Conservation (phyloP, 2,797 vertebrate species). For the Acanthis flammea region DNA sequence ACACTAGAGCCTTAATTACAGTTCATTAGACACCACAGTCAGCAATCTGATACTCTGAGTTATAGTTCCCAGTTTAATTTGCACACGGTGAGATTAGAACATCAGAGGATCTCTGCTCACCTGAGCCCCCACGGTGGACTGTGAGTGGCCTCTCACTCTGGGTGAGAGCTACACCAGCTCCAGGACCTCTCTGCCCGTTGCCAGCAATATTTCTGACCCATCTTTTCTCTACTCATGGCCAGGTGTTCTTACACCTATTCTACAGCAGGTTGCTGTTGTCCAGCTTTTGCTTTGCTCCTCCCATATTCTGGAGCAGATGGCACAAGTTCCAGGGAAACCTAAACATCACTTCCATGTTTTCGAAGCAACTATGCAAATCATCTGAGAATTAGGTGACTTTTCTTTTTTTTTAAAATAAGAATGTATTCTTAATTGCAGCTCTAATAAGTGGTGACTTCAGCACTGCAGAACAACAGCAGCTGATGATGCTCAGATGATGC, state of each 20-base stretch:
- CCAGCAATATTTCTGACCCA: background rate
- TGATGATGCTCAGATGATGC: background rate
- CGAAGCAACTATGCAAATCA: background rate
- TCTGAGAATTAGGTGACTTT: background rate
- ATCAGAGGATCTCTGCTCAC: background rate
- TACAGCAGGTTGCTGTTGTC: background rate
- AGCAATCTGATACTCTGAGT: background rate
- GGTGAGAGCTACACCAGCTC: background rate
- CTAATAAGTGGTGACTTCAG: background rate
- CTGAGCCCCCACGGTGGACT: background rate
- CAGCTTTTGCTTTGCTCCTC: background rate
- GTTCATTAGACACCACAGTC: background rate
- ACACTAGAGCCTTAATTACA: background rate
- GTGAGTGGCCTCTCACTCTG: accelerated
- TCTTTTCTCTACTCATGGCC: background rate
- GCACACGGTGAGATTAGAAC: background rate
- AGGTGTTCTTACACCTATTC: background rate
- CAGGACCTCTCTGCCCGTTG: background rate
- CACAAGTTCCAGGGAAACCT: background rate
- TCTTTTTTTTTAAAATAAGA: background rate
- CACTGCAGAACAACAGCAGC: accelerated
- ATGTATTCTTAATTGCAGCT: background rate
- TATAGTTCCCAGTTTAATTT: background rate
- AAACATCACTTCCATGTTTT: background rate
- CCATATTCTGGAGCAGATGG: background rate